Base-by-base conservation (phyloP, 2,888 invertebrate genomes). In the Macrophya annulata region DNA sequence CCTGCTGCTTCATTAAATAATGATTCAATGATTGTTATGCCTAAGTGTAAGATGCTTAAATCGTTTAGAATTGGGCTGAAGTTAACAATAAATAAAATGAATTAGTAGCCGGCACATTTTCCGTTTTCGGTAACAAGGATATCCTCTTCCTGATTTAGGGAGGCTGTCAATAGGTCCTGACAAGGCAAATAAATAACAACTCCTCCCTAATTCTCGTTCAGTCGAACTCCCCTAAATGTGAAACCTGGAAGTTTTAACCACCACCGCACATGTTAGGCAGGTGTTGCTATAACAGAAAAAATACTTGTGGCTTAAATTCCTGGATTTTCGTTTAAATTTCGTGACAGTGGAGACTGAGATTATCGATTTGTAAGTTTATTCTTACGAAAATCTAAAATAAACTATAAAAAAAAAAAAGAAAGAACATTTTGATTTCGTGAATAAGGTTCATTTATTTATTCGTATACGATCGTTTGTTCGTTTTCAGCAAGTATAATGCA, bases 251-350 rank as follows among this genome's bases (percentile, higher is more conserved):
- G 84, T 86, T 85, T 85, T 85, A 86, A 87, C 87, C 86, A 71
- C 74, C 85, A 79, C 76, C 86, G 77, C 85, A 85, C 83, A 86
- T 87, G 88, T 84, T 86, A 84, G 86, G 88, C 89, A 89, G 89
- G 89, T 88, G 89, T 88, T 88, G 86, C 86, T 88, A 76, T 86
- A 86, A 65, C 68, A 25, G 17, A 40, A 59, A 59, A 25, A 77
- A 55, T 17, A 43, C 81, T 40, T 81, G 81, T 81, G 62, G 62
- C 62, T 31, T 81, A n/a, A 62, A 81, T 81, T 81, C 81, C 77
- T 31, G 37, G 55, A 77, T 37, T 37, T 55, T 77, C 55, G 17
- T 77, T 17, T 5, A 55, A 43, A 5, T 31, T 37, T 0, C 12
- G 15, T 31, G 25, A 15, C 25, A 8, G 31, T 8, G 12, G 2